Base-by-base conservation (phyloP, 2,113 vertebrate genomes). In the Acrocephalus arundinaceus region DNA sequence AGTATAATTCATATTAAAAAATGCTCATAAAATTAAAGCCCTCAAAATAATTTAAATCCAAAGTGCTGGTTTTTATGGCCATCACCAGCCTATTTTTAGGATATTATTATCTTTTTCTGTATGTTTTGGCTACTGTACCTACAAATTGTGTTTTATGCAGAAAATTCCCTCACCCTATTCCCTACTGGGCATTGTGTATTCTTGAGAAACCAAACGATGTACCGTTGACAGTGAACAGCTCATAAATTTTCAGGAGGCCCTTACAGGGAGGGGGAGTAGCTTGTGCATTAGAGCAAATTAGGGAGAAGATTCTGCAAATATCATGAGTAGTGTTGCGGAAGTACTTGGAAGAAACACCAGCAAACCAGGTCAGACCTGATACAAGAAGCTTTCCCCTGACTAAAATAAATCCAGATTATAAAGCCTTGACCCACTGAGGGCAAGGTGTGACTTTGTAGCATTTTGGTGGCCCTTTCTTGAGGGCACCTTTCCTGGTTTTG, bases 221-320 rank as follows among this genome's bases (percentile, higher is more conserved):
- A 67, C 52, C 12, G 22, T 59, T 91, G 85, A 77, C 82, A 91
- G 75, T 48, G 66, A 91, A 25, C 52, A 93, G 59, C 89, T 95
- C 82, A 86, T 96, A 94, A 80, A 88, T 96, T 96, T 96, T 88
- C 90, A 93, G 75, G 72, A 96, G 75, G 83, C 62, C 23, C 63
- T 87, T 89, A 35, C 33, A 39, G 30, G 43, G 59, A 86, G 16
- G 2, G 46, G 27, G 55, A 85, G 51, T 58, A 87, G 35, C 43
- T 62, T 71, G 27, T 85, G 62, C 86, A 59, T 89, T 92, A 95
- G 15, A 90, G 72, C 79, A 92, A 93, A 93, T 96, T 94, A 95
- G 79, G 63, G 79, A 71, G 51, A 92, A 24, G 55, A 71, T 90
- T 76, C 79, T 80, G 65, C 51, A 90, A 46, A 46, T 39, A 74